phyloP scores from a whole-genome alignment of 2,888 invertebrate species.

The Lasioglossum calceatum region DNA sequence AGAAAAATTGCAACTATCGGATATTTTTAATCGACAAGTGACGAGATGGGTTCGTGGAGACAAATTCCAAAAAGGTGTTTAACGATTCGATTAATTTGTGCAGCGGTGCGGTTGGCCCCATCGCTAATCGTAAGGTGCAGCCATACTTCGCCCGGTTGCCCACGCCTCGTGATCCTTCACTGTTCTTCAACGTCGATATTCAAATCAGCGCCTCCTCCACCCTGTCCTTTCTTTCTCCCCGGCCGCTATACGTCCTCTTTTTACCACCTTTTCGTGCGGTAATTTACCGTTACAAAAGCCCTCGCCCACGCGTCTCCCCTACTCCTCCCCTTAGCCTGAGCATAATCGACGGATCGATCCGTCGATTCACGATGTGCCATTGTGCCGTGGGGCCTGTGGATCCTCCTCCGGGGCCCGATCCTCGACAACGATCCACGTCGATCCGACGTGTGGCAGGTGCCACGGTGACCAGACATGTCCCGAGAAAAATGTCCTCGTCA shows the following conservation, averaged over 20 bases:
- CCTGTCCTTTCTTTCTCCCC: slow-evolving; percentile 60
- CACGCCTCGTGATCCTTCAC: slow-evolving; percentile 77
- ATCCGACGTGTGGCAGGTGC: slow-evolving; percentile 62
- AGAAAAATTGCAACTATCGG: neutral
- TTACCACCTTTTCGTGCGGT: slow-evolving; percentile 72
- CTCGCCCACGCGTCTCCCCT: slow-evolving; percentile 63
- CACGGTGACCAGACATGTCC: slow-evolving; percentile 40
- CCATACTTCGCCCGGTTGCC: slow-evolving; percentile 63
- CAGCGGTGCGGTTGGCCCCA: neutral
- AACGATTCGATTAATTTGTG: neutral
- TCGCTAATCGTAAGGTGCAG: slow-evolving; percentile 73
- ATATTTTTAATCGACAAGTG: neutral
- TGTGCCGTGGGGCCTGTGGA: slow-evolving; percentile 40
- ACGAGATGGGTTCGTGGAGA: neutral
- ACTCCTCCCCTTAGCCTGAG: slow-evolving; percentile 14
- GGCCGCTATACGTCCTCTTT: slow-evolving; percentile 68
- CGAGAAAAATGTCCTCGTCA: slow-evolving; percentile 57
- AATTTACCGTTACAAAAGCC: slow-evolving; percentile 72
- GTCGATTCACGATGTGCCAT: slow-evolving; percentile 69
- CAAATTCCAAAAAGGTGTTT: neutral
- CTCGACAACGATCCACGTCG: slow-evolving; percentile 41
- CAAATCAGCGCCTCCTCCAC: slow-evolving; percentile 74
- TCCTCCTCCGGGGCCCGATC: slow-evolving; percentile 37
- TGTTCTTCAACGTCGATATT: slow-evolving; percentile 77
- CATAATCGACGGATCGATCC: slow-evolving; percentile 68